Percentiles rank a stretch among this genome's conserved stretches.
Conservation (phyloP, 2,113 vertebrate genomes). For the Amblyornis subalaris region DNA sequence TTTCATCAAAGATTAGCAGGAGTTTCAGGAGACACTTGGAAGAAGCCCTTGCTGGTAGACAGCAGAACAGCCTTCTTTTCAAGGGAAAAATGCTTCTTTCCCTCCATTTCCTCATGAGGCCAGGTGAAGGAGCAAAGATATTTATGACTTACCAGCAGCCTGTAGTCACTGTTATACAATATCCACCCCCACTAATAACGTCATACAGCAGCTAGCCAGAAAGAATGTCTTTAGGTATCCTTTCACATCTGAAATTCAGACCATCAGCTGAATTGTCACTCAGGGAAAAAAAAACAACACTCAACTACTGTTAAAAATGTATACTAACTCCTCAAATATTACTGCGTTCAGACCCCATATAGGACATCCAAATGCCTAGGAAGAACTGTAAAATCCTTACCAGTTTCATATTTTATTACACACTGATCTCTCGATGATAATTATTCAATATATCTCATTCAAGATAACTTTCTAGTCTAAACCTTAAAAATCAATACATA, state of each 20-base stretch:
- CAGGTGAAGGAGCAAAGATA: background rate
- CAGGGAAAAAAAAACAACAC: background rate
- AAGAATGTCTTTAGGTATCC: background rate
- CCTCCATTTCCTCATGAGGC: background rate
- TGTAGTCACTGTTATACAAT: background rate
- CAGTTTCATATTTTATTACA: background rate
- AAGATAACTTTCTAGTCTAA: background rate
- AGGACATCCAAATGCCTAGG: background rate
- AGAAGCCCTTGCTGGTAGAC: background rate
- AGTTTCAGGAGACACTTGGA: background rate
- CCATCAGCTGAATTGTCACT: background rate
- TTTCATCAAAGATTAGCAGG: background rate
- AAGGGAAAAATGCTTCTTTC: background rate
- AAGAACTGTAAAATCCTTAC: background rate
- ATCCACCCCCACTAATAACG: background rate
- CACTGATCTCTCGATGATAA: background rate
- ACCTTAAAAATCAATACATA: background rate
- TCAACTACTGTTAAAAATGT: background rate
- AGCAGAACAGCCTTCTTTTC: background rate
- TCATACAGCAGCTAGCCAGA: background rate
- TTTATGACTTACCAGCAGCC: background rate
- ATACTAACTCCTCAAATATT: background rate
- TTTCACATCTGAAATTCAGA: background rate
- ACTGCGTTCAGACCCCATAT: background rate
- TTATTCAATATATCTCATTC: background rate